Evolutionary conservation across 2,113 vertebrate genomes (phyloP).

Genomic region (Prionailurus viverrinus): DNA sequence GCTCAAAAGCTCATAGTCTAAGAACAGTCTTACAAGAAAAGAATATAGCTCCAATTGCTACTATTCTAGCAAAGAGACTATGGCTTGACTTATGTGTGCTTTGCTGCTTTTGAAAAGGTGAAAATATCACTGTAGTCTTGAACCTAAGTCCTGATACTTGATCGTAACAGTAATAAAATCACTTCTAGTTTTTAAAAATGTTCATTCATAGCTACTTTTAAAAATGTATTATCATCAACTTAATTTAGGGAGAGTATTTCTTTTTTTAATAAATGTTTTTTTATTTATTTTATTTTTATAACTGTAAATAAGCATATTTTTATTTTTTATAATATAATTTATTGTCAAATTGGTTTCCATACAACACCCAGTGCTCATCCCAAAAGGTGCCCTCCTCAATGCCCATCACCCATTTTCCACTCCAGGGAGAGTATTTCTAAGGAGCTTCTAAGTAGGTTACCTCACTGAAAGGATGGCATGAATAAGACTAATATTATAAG

Average conservation of each 20-base stretch:
- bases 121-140: background rate
- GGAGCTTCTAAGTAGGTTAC: background rate
- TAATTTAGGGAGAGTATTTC: background rate
- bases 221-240: constrained; percentile 12
- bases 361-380: too few relatives aligned
- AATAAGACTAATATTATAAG: background rate
- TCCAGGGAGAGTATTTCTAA: constrained; percentile 21
- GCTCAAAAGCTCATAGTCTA: background rate
- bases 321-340: too few relatives aligned
- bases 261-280: too few relatives aligned
- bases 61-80: background rate
- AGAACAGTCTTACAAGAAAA: background rate
- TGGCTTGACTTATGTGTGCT: background rate
- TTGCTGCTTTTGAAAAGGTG: constrained; percentile 24
- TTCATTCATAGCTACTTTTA: background rate
- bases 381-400: too few relatives aligned
- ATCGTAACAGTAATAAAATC: background rate
- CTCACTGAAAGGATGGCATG: background rate
- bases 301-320: too few relatives aligned
- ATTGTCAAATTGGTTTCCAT: too few relatives aligned
- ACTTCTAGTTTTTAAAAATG: background rate
- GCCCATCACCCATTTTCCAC: too few relatives aligned
- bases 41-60: background rate
- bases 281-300: too few relatives aligned
- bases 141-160: background rate